phyloP scores from a whole-genome alignment of 92 coral and sea anemone species.

The Paragorgia papillata region DNA sequence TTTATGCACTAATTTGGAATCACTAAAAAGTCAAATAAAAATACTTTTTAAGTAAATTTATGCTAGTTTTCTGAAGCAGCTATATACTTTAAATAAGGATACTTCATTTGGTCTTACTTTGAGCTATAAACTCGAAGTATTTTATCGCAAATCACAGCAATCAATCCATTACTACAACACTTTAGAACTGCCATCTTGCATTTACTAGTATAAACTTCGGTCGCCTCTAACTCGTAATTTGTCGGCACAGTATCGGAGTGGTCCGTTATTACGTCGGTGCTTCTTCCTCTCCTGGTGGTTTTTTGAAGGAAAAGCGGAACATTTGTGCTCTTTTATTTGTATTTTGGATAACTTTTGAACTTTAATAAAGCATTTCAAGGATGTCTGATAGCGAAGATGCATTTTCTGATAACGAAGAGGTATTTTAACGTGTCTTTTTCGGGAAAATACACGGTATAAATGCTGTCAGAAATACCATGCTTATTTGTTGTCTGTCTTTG shows the following conservation, averaged over 20 bases:
- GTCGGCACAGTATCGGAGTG: too few species aligned
- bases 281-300: too few species aligned
- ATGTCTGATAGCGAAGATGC: slow-evolving; percentile 46
- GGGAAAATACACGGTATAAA: background rate
- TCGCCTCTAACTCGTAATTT: too few species aligned
- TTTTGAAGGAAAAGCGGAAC: too few species aligned
- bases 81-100: too few species aligned
- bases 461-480: background rate
- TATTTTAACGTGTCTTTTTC: background rate
- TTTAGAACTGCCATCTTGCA: slow-evolving; percentile 69
- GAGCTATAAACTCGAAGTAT: slow-evolving; percentile 67
- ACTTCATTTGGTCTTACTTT: slow-evolving; percentile 74
- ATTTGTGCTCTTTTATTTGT: background rate
- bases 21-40: background rate
- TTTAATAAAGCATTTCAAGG: background rate
- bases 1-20: slow-evolving; percentile 3
- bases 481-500: background rate
- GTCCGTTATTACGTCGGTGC: too few species aligned
- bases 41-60: background rate
- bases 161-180: slow-evolving; percentile 68
- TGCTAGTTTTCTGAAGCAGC: background rate
- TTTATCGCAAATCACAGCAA: slow-evolving; percentile 68
- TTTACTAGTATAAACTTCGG: too few species aligned
- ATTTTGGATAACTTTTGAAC: background rate
- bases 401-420: slow-evolving; percentile 44